phyloP scores from a whole-genome alignment of 2,888 invertebrate genomes.

The Dryococelus australis region DNA sequence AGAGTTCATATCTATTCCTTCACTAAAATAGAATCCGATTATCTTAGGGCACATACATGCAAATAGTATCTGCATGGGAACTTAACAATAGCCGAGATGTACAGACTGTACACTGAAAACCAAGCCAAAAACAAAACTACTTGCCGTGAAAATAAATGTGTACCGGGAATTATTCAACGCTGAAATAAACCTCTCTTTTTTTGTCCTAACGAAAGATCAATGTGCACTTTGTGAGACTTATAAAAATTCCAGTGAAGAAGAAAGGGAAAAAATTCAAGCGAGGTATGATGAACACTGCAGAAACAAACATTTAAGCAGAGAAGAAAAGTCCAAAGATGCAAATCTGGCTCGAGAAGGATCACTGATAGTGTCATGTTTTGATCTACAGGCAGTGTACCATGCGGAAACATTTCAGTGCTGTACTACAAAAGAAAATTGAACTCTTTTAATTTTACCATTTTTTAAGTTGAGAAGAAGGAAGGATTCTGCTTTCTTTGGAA shows the following conservation, averaged over 20 bases:
- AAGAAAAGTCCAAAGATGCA: not conserved
- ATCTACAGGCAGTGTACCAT: not conserved
- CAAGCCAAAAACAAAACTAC: not conserved
- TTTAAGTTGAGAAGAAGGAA: not conserved
- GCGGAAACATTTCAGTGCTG: not conserved
- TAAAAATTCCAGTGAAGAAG: not conserved
- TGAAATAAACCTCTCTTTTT: not conserved
- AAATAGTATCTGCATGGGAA: not conserved
- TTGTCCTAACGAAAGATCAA: not conserved
- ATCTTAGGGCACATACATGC: not conserved
- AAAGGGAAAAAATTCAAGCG: not conserved
- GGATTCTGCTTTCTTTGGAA: not conserved
- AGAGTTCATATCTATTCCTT: not conserved
- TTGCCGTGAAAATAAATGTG: not conserved
- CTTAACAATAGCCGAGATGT: not conserved
- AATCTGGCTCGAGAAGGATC: not conserved
- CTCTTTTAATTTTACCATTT: not conserved
- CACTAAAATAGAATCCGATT: not conserved
- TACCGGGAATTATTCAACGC: not conserved
- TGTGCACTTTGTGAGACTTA: not conserved
- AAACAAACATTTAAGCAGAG: not conserved
- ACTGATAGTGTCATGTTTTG: not conserved
- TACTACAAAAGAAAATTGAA: not conserved
- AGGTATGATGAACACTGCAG: not conserved
- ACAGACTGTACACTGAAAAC: constrained; percentile 2